Conservation (phyloP, 2,113 vertebrate species). For the Bubo bubo region DNA sequence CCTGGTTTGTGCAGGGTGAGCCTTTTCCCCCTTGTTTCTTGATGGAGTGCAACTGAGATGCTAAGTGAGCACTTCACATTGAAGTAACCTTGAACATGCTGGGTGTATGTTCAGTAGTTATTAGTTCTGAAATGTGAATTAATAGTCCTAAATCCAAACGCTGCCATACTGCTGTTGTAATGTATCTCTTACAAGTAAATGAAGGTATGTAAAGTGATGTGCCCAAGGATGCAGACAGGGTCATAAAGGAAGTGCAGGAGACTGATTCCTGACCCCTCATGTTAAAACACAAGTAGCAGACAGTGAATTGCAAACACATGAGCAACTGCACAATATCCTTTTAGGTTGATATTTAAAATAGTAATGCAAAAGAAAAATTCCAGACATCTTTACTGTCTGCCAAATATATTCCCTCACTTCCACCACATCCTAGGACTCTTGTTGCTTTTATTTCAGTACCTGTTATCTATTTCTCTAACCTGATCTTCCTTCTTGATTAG, state of each 20-base stretch:
- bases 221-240: slow-evolving; percentile 13
- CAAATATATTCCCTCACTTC: background rate
- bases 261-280: slow-evolving; percentile 26
- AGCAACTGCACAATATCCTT: slow-evolving; percentile 43
- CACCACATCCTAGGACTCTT: background rate
- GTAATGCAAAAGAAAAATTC: slow-evolving; percentile 48
- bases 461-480: background rate
- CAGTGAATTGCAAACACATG: slow-evolving; percentile 43
- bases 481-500: background rate
- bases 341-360: slow-evolving; percentile 39
- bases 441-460: background rate
- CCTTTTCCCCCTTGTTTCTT: background rate
- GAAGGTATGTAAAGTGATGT: background rate
- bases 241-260: slow-evolving; percentile 33
- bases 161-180: background rate
- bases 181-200: background rate
- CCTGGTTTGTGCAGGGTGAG: background rate
- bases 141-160: background rate
- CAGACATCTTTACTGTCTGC: slow-evolving; percentile 21
- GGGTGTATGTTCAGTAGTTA: background rate
- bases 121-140: background rate
- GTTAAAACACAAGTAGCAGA: slow-evolving; percentile 21
- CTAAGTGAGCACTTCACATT: background rate
- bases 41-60: background rate
- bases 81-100: background rate